Percentiles rank a stretch among this genome's conserved stretches.
Conservation (phyloP, 2,113 vertebrate genomes). For the Xenus cinereus region DNA sequence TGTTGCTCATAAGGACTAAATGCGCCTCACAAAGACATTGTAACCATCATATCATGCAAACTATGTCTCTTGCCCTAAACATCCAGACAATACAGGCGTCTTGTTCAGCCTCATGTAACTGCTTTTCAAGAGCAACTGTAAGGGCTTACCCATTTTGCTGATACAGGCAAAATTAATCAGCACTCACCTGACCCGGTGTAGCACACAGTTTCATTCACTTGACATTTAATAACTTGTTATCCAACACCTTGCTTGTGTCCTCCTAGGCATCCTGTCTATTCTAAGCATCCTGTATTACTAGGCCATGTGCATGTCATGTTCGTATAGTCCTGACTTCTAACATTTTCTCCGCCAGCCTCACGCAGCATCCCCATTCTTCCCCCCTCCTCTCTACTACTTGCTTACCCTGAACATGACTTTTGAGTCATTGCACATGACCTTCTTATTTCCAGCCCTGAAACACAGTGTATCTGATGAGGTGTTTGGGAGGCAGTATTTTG, state of each 20-base stretch:
- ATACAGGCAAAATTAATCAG: neutral
- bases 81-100: neutral
- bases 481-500: neutral
- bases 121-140: neutral
- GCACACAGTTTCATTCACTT: neutral
- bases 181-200: neutral
- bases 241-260: constrained; percentile 19
- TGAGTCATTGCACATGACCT: neutral
- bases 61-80: neutral
- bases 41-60: neutral
- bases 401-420: neutral
- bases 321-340: neutral
- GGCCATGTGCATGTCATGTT: neutral
- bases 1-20: neutral
- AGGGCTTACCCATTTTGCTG: neutral
- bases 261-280: neutral
- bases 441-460: neutral
- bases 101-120: neutral
- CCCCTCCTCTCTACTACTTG: neutral
- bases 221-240: constrained; percentile 20
- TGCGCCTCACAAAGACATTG: neutral
- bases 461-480: neutral
- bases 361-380: neutral
- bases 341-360: neutral
- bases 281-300: neutral